Percentiles rank a stretch among this genome's conserved stretches.
Evolutionary conservation across 2,797 vertebrate genomes (phyloP).

Genomic region (Chelon labrosus): DNA sequence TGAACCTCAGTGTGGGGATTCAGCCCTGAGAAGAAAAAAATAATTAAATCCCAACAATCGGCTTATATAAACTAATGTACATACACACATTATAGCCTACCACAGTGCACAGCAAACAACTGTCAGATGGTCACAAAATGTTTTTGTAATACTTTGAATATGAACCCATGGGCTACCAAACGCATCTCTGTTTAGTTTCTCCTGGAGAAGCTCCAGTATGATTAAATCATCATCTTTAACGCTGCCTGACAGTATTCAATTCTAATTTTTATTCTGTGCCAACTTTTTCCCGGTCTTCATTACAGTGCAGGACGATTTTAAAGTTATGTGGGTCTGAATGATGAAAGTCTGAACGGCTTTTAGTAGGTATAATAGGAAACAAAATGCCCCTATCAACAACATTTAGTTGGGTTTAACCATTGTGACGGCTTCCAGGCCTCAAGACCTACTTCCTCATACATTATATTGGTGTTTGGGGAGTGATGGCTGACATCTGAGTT

Average conservation of each 20-base stretch:
- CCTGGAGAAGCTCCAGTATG: neutral
- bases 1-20: constrained; percentile 48
- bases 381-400: neutral
- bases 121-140: constrained; percentile 15
- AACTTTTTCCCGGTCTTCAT: too few relatives aligned
- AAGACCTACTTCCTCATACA: too few relatives aligned
- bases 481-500: too few relatives aligned
- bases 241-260: neutral
- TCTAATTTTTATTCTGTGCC: neutral
- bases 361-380: neutral
- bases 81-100: constrained; percentile 6
- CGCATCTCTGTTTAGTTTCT: constrained; percentile 10
- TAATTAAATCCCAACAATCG: constrained; percentile 51
- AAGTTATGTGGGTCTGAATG: too few relatives aligned
- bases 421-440: too few relatives aligned
- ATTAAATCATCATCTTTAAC: neutral
- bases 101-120: constrained; percentile 8
- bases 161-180: neutral
- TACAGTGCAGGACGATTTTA: too few relatives aligned
- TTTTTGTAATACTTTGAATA: constrained; percentile 18
- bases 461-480: too few relatives aligned
- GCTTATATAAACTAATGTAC: constrained; percentile 28
- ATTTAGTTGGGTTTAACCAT: too few relatives aligned
- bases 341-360: neutral
- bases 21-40: constrained; percentile 19